Conservation (phyloP, 2,797 vertebrate species). For the Sebastes reedi region DNA sequence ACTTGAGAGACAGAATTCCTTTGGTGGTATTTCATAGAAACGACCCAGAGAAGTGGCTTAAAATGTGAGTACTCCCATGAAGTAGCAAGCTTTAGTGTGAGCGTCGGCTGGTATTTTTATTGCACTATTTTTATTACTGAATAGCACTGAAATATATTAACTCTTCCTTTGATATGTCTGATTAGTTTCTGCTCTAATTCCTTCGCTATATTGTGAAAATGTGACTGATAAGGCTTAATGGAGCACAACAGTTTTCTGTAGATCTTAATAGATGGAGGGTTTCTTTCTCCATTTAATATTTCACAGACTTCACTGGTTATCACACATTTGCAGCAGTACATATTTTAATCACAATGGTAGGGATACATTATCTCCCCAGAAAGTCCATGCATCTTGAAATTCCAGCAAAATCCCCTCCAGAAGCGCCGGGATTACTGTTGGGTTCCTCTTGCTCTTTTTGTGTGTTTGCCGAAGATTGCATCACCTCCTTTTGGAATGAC, state of each 20-base stretch:
- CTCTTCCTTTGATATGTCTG: background rate
- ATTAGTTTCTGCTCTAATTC: slow-evolving; percentile 1
- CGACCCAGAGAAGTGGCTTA: slow-evolving; percentile 1
- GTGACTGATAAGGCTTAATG: background rate
- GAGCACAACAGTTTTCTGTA: background rate
- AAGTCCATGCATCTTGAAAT: slow-evolving; percentile 40
- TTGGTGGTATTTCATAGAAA: slow-evolving; percentile 23
- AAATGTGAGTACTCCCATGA: background rate
- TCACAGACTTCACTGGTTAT: slow-evolving; percentile 32
- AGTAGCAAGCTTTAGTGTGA: background rate
- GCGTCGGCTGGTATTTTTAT: background rate
- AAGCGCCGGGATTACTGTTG: slow-evolving; percentile 55
- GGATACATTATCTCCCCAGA: slow-evolving; percentile 48
- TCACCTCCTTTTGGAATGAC: slow-evolving; percentile 53
- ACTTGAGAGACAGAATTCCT: background rate
- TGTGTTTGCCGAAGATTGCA: slow-evolving; percentile 59
- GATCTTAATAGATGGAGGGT: background rate
- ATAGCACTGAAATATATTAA: background rate
- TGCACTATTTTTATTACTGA: background rate
- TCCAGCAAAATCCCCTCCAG: slow-evolving; percentile 53
- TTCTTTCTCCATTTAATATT: background rate
- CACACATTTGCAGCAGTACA: slow-evolving; percentile 35
- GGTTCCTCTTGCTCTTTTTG: slow-evolving; percentile 22
- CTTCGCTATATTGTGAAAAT: background rate
- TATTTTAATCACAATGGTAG: slow-evolving; percentile 36